Percentiles rank a stretch among this genome's conserved stretches.
Conservation (phyloP, 2,888 invertebrate species). For the Hofmannophila pseudospretella region DNA sequence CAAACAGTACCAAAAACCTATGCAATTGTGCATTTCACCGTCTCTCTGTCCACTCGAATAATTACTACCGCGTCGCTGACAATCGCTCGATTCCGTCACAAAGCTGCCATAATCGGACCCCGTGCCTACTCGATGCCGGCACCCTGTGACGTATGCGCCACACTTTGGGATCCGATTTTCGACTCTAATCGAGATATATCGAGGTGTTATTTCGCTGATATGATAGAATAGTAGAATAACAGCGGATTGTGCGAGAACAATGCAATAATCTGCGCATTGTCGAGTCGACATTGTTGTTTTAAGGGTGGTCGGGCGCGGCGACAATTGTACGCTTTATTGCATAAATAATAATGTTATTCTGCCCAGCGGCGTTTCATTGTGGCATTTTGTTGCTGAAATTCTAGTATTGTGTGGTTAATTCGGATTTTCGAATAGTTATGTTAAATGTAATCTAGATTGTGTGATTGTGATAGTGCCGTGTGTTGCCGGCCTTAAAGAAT, state of each 20-base stretch:
- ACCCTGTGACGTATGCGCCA: not conserved
- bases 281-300: conserved; percentile 77
- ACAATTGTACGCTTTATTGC: conserved; percentile 77
- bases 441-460: too few relatives aligned
- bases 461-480: too few relatives aligned
- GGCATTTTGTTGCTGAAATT: conserved; percentile 52
- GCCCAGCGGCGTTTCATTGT: conserved; percentile 61
- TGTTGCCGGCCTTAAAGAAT: too few relatives aligned
- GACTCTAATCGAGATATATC: not conserved
- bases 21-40: not conserved
- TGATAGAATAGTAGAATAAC: conserved; percentile 44
- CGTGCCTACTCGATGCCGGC: not conserved
- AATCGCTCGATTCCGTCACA: conserved; percentile 75
- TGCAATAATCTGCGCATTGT: conserved; percentile 79
- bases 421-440: not conserved
- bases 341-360: conserved; percentile 77
- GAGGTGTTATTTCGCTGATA: not conserved
- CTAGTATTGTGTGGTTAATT: conserved; percentile 27
- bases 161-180: not conserved
- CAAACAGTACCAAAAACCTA: not conserved
- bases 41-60: conserved; percentile 60
- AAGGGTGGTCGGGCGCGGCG: conserved; percentile 67
- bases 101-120: conserved; percentile 66
- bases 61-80: conserved; percentile 76
- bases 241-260: conserved; percentile 72